These are phyloP conservation scores for Microcebus jonahi DNA, from an alignment of 2,113 vertebrate species.

Conservation along the genomic window DNA sequence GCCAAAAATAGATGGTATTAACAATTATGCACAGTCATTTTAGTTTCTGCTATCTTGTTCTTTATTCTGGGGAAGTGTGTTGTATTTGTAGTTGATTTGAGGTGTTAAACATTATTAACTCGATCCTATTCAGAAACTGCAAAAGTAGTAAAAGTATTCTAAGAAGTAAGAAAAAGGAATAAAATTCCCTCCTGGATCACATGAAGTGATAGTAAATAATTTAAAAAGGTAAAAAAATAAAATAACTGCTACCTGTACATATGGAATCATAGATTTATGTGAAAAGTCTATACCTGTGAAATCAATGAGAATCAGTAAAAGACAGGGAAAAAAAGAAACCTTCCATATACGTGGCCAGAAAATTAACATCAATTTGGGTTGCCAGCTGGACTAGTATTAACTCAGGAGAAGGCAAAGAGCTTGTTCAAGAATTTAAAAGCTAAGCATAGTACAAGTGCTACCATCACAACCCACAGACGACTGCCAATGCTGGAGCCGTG, in stretches of 20 bases:
- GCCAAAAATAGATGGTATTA: not conserved
- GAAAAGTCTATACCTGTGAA: not conserved
- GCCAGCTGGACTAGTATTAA: not conserved
- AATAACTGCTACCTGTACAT: not conserved
- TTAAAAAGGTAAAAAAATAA: not conserved
- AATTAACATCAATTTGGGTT: not conserved
- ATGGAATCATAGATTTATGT: not conserved
- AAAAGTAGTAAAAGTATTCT: not conserved
- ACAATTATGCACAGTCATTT: not conserved
- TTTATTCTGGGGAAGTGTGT: not conserved
- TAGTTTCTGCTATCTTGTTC: slow-evolving; percentile 43
- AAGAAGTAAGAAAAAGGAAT: not conserved
- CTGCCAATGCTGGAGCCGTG: not conserved
- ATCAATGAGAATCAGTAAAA: slow-evolving; percentile 12
- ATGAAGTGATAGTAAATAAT: not conserved
- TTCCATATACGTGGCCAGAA: not conserved
- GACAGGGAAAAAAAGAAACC: not conserved
- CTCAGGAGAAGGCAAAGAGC: not conserved
- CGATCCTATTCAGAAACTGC: not conserved
- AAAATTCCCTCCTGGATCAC: not conserved
- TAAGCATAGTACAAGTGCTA: not conserved
- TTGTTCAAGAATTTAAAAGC: not conserved
- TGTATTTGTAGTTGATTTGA: not conserved
- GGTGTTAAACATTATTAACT: not conserved
- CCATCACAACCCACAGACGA: not conserved